Evolutionary conservation across 2,113 vertebrate species (phyloP).

Genomic region (Chelonoidis abingdonii): DNA sequence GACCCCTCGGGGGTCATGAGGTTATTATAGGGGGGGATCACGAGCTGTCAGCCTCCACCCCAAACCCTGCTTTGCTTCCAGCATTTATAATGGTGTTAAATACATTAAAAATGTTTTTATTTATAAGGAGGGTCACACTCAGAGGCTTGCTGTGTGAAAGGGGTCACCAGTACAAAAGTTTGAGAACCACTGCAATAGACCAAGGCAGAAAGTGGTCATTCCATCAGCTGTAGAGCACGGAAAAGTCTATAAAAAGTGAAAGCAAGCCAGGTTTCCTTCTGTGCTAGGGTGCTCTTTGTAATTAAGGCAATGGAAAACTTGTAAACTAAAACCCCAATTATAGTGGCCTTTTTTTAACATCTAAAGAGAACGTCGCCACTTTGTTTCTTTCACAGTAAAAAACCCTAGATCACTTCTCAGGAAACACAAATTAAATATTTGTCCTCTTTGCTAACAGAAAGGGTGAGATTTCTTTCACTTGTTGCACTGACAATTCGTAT

Average conservation of each 20-base stretch:
- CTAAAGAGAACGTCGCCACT: slow-evolving; percentile 31
- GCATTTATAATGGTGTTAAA: too few species aligned
- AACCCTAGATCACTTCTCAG: slow-evolving; percentile 12
- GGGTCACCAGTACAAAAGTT: too few species aligned
- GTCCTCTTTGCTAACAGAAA: slow-evolving; percentile 47
- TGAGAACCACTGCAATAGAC: not conserved
- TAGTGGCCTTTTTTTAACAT: slow-evolving; percentile 23
- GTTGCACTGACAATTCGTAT: not conserved
- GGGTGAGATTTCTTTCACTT: slow-evolving; percentile 68
- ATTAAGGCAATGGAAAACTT: not conserved
- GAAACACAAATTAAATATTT: slow-evolving; percentile 68
- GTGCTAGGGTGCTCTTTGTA: not conserved
- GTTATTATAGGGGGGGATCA: too few species aligned
- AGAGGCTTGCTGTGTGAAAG: too few species aligned
- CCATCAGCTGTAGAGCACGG: not conserved
- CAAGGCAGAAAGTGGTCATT: not conserved
- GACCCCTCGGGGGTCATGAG: too few species aligned
- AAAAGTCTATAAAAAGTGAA: not conserved
- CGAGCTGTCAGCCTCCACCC: too few species aligned
- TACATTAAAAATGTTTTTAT: too few species aligned
- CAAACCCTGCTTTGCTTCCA: too few species aligned
- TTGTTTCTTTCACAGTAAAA: slow-evolving; percentile 31
- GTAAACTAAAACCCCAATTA: not conserved
- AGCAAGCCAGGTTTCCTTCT: not conserved
- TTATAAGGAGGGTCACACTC: too few species aligned